A percentile compares a stretch with the other conserved stretches of the same genome.
phyloP scores from a whole-genome alignment of 1,140 invertebrate species.

The Heliothis subflexa region DNA sequence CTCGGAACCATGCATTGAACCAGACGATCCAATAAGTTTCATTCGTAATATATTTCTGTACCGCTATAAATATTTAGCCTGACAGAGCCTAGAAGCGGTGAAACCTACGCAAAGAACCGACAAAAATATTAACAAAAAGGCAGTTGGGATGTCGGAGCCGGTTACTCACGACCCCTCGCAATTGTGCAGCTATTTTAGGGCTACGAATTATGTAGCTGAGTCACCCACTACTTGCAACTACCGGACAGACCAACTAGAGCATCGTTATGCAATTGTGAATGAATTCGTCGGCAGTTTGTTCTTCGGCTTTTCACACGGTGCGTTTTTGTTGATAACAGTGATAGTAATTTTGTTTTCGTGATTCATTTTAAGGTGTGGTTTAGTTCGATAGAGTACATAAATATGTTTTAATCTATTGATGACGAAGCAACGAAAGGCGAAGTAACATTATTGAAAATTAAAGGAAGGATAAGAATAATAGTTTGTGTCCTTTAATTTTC shows the following conservation, averaged over 20 bases:
- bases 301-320: not conserved
- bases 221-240: not conserved
- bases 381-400: no score
- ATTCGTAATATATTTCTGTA: not conserved
- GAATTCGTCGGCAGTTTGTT: not conserved
- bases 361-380: not conserved
- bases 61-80: not conserved
- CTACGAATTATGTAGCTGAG: not conserved
- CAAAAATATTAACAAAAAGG: conserved; percentile 2
- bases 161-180: conserved; percentile 29
- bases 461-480: no score
- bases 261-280: conserved; percentile 37
- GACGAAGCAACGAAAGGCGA: no score
- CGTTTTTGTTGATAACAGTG: no score
- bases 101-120: not conserved
- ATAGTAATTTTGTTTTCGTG: not conserved
- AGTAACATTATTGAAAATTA: no score
- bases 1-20: not conserved
- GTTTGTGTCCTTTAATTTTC: no score
- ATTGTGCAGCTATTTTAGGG: conserved; percentile 43
- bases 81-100: not conserved
- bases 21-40: not conserved
- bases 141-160: not conserved
- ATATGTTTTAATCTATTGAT: no score
- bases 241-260: conserved; percentile 26